Evolutionary conservation across 2,888 invertebrate species (phyloP), one percentile per base, ranked within the genome.

Genomic region (Parasteatoda lunata): DNA sequence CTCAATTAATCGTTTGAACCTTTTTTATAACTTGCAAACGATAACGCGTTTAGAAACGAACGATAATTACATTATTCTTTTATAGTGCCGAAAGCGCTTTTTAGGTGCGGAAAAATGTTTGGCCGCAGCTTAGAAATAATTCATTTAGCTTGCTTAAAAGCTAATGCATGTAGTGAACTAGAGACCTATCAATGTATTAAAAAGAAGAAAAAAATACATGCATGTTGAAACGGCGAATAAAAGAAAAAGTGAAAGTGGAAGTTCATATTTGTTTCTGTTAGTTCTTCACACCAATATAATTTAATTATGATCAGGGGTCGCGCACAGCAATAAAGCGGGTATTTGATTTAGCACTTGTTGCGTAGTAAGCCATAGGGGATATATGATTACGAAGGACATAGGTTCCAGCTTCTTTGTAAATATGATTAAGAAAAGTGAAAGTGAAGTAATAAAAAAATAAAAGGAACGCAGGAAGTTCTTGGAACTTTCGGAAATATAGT

Each of bases 61-160:
- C 75, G 79, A 79, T 84, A 84, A 84, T 84, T 79, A 15, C 54
- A 79, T 84, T 84, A 84, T 69, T 64, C 68, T 69, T 30, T 69
- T 69, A 79, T 76, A 51, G 79, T 73, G 84, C 84, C 84, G n/a
- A 73, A 79, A 84, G 84, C 78, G 71, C 77, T 79, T 84, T 84
- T 84, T 84, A 79, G 79, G 79, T 68, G 84, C 78, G 70, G 11
- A 84, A 84, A 84, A 84, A 84, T 84, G 79, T 84, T 84, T 84
- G 79, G 84, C 69, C 51, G 69, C 68, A 69, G 84, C 84, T 84
- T 79, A 54, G 15, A 7, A 49, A 13, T 84, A 84, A 84, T 84
- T 79, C 64, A 79, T 71, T 84, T 84, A 84, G n/a, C 65, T 79
- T 51, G 79, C 84, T 84, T 84, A 84, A 84, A 84, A 84, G 84